Percentiles rank a stretch among this genome's conserved stretches.
phyloP scores from a whole-genome alignment of 2,113 vertebrate genomes.

The Tinamus guttatus region DNA sequence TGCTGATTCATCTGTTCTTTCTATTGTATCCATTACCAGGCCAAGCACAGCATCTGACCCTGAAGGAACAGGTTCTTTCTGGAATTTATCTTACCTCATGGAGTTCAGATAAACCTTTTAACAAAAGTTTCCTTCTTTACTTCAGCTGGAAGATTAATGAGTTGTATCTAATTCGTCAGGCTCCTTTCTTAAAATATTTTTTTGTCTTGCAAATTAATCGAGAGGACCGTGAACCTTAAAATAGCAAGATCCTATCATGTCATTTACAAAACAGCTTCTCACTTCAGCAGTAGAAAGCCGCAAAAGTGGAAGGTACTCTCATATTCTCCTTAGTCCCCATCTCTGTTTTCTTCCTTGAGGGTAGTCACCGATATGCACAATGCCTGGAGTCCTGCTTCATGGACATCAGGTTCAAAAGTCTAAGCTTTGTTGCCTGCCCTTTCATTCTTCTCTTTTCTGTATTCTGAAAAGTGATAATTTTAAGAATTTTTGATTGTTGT shows the following conservation, averaged over 20 bases:
- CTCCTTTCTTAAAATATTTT: neutral
- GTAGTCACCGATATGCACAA: neutral
- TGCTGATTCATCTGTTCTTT: slow-evolving; percentile 21
- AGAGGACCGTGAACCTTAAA: neutral
- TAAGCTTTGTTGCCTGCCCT: neutral
- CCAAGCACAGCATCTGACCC: neutral
- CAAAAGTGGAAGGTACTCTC: neutral
- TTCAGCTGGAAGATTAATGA: neutral
- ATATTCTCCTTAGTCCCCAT: neutral
- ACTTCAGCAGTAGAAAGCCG: neutral
- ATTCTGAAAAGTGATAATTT: neutral
- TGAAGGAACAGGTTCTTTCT: neutral
- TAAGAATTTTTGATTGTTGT: neutral
- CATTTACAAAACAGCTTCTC: neutral
- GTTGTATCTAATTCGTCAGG: neutral
- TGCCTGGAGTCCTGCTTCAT: neutral
- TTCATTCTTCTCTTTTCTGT: neutral
- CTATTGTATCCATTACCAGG: neutral
- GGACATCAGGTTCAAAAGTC: neutral
- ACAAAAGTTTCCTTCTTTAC: neutral
- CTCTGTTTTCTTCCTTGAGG: neutral
- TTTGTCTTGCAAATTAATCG: neutral
- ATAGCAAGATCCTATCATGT: neutral
- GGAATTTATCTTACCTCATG: neutral
- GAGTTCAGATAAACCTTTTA: neutral